Conservation (phyloP, 2,113 vertebrate genomes). For the Peromyscus polionotus region DNA sequence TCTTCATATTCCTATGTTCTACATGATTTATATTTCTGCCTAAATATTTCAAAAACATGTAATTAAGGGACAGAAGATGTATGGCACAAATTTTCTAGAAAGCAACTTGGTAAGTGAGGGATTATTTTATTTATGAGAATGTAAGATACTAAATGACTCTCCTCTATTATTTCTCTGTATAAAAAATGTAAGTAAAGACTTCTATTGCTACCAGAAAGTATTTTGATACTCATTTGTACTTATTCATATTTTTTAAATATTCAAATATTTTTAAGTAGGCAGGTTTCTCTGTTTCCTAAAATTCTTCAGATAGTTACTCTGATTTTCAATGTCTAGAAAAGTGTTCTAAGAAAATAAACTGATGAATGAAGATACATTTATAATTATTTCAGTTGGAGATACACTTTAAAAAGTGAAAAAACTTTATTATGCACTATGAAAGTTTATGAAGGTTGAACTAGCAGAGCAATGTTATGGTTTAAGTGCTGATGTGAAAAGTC, state of each 20-base stretch:
- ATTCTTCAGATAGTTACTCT: conserved; percentile 23
- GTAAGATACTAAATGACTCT: neutral
- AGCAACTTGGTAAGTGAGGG: neutral
- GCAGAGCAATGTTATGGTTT: neutral
- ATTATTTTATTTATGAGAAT: neutral
- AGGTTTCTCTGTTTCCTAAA: neutral
- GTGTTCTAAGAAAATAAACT: conserved; percentile 1
- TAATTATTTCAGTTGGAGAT: neutral
- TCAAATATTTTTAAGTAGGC: neutral
- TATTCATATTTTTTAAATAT: conserved; percentile 23
- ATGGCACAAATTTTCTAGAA: neutral
- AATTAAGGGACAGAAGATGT: neutral
- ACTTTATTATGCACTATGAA: neutral
- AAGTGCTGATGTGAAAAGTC: neutral
- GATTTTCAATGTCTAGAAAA: neutral
- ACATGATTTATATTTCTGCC: neutral
- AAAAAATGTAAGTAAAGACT: neutral
- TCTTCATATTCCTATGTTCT: neutral
- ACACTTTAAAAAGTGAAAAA: neutral
- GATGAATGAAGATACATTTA: neutral
- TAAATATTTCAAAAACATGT: neutral
- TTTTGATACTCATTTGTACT: neutral
- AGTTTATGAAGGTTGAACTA: neutral
- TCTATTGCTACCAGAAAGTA: neutral
- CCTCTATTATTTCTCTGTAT: neutral